These are phyloP conservation scores for Platycheirus rosarum DNA, from an alignment of 2,888 invertebrate genomes.

Conservation along the genomic window DNA sequence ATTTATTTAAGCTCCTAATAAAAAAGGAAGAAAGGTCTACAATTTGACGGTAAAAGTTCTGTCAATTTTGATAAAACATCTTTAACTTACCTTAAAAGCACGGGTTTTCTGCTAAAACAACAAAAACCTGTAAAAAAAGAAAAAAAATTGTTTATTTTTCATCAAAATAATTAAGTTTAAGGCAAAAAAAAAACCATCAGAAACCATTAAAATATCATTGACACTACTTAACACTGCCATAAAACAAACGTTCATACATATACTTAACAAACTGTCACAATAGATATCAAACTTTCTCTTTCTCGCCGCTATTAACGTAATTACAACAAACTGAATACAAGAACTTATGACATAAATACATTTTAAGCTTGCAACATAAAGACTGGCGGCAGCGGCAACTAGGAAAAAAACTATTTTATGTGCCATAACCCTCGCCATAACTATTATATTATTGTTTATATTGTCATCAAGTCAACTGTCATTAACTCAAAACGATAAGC, in stretches of 20 bases:
- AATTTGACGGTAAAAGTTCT: no score
- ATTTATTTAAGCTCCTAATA: no score
- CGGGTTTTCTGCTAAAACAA: neutral
- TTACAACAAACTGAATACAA: slow-evolving; percentile 18
- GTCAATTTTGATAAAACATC: no score
- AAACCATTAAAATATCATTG: neutral
- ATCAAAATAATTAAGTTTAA: neutral
- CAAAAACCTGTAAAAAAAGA: slow-evolving; percentile 6
- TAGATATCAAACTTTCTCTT: slow-evolving; percentile 19
- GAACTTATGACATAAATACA: slow-evolving; percentile 2
- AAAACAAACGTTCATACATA: neutral
- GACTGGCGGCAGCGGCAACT: slow-evolving; percentile 12
- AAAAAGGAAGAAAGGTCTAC: no score
- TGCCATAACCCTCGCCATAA: slow-evolving; percentile 51
- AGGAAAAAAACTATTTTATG: slow-evolving; percentile 51
- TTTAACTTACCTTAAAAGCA: slow-evolving; percentile 1
- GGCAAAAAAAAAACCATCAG: neutral
- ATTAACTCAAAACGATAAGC: slow-evolving; percentile 36
- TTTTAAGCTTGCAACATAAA: neutral
- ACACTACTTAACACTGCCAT: slow-evolving; percentile 9
- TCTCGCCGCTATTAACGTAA: neutral
- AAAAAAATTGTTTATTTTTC: neutral
- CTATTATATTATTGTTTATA: slow-evolving; percentile 54
- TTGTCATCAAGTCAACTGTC: slow-evolving; percentile 64
- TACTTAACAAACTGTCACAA: slow-evolving; percentile 11